Conservation (phyloP, 2,113 vertebrate species). For the Notarius quadriscutis region DNA sequence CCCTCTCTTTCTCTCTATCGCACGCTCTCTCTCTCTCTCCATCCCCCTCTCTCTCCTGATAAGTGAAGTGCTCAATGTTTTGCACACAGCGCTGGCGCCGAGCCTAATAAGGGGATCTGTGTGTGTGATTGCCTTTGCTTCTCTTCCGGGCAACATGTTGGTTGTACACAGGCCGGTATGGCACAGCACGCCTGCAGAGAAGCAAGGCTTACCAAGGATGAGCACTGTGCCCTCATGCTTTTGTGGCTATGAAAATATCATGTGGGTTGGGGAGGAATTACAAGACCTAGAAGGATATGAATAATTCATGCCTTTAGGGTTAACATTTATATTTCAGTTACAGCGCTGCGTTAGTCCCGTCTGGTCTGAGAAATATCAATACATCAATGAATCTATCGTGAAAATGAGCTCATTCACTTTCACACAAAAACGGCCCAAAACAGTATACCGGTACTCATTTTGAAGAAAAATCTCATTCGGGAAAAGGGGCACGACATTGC, state of each 20-base stretch:
- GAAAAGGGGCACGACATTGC: not conserved
- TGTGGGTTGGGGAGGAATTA: not conserved
- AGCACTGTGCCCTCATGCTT: constrained; percentile 1
- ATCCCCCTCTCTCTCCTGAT: constrained; percentile 52
- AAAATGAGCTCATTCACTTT: constrained; percentile 1
- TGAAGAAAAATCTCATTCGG: not conserved
- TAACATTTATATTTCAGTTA: constrained; percentile 21
- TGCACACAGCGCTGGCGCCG: constrained; percentile 64
- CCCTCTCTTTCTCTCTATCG: constrained; percentile 28
- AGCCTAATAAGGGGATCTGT: constrained; percentile 69
- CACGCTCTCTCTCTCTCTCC: constrained; percentile 50
- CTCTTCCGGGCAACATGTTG: constrained; percentile 64
- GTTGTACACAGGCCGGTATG: constrained; percentile 60
- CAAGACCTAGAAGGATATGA: not conserved
- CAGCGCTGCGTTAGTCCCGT: not conserved
- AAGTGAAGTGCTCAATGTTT: constrained; percentile 59
- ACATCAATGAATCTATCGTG: not conserved
- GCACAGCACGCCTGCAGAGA: constrained; percentile 58
- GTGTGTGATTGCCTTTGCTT: constrained; percentile 63
- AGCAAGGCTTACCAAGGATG: constrained; percentile 33
- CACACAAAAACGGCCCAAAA: not conserved
- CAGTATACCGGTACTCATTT: not conserved
- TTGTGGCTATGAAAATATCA: not conserved
- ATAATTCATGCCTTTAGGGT: constrained; percentile 15
- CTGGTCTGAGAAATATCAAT: constrained; percentile 3